Conservation (phyloP, 1,140 invertebrate species). For the Sycobia sp. region DNA sequence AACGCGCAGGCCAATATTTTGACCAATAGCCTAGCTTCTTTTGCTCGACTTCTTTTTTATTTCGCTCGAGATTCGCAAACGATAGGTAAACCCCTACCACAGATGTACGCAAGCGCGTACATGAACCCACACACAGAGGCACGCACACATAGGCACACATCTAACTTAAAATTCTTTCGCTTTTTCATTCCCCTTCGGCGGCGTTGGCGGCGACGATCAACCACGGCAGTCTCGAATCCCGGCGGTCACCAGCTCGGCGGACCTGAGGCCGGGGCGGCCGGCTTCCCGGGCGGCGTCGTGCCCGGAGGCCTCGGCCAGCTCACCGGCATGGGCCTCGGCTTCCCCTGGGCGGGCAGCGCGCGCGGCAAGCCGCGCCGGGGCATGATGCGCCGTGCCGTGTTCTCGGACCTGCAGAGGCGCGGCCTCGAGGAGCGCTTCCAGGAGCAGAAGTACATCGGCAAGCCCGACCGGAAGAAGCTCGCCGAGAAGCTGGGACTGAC, state of each 20-base stretch:
- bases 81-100: too few relatives aligned
- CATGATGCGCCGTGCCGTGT: slow-evolving; percentile 92
- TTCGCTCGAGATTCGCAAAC: too few relatives aligned
- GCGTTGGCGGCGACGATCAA: too few relatives aligned
- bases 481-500: slow-evolving; percentile 94
- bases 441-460: slow-evolving; percentile 98
- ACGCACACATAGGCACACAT: too few relatives aligned
- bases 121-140: too few relatives aligned
- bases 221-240: slow-evolving; percentile 39
- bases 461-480: slow-evolving; percentile 93
- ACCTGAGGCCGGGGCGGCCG: slow-evolving; percentile 53
- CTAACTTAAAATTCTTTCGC: too few relatives aligned
- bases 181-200: too few relatives aligned
- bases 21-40: too few relatives aligned
- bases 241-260: slow-evolving; percentile 55
- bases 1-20: too few relatives aligned
- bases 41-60: too few relatives aligned
- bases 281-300: slow-evolving; percentile 62
- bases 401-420: slow-evolving; percentile 90
- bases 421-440: slow-evolving; percentile 94
- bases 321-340: slow-evolving; percentile 59
- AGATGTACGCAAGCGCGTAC: too few relatives aligned
- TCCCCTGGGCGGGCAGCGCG: slow-evolving; percentile 80
- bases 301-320: slow-evolving; percentile 52
- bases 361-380: slow-evolving; percentile 85